Evolutionary conservation across 2,888 invertebrate genomes (phyloP).

Genomic region (Archaeoteleia sp.): DNA sequence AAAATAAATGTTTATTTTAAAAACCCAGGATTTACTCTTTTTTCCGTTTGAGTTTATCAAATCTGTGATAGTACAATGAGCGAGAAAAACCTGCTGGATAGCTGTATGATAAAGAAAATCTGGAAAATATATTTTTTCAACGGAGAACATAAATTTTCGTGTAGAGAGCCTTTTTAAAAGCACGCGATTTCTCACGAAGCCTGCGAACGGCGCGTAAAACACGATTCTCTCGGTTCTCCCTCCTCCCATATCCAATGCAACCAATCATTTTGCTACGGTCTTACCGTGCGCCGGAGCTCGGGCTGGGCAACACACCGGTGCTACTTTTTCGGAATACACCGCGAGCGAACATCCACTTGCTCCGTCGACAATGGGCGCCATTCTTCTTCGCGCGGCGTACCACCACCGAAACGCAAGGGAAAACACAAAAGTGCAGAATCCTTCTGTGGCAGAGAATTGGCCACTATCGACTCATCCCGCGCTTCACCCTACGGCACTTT

Average conservation of each 20-base stretch:
- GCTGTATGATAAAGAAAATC: slow-evolving; percentile 29
- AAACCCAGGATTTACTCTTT: no score
- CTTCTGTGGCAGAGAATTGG: slow-evolving; percentile 39
- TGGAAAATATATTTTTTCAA: slow-evolving; percentile 40
- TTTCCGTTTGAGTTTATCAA: no score
- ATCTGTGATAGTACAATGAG: no score
- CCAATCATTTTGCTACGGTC: slow-evolving; percentile 49
- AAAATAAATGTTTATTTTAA: no score
- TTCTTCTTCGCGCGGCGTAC: slow-evolving; percentile 37
- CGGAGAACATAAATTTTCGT: slow-evolving; percentile 35
- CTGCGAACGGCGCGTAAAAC: slow-evolving; percentile 44
- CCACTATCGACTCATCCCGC: slow-evolving; percentile 35
- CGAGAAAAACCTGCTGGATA: slow-evolving; percentile 5
- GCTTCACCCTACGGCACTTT: slow-evolving; percentile 24
- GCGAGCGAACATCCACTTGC: slow-evolving; percentile 41
- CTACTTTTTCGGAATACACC: slow-evolving; percentile 33
- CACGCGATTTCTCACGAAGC: slow-evolving; percentile 45
- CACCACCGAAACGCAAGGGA: slow-evolving; percentile 37
- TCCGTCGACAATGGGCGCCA: slow-evolving; percentile 41
- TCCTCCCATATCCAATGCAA: slow-evolving; percentile 33
- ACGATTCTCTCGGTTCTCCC: slow-evolving; percentile 35
- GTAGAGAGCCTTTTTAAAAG: slow-evolving; percentile 42
- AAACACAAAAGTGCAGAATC: slow-evolving; percentile 45
- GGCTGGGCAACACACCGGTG: slow-evolving; percentile 6
- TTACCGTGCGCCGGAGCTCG: slow-evolving; percentile 25